These are phyloP conservation scores for Acronicta leporina DNA, from an alignment of 2,888 invertebrate species.

Conservation along the genomic window DNA sequence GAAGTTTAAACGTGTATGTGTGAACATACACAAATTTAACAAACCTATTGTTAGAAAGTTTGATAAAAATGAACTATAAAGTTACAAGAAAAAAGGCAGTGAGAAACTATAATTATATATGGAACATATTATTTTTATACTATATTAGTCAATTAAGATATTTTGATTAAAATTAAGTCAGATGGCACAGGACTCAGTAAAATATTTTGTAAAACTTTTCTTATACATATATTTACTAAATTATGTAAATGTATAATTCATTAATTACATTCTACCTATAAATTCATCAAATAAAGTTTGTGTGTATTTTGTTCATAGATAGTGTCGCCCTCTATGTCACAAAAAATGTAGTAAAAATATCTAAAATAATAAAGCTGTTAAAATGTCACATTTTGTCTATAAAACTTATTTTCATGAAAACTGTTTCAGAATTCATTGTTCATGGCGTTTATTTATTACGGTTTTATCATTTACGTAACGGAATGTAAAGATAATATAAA, in stretches of 20 bases:
- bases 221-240: constrained; percentile 27
- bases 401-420: not conserved
- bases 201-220: constrained; percentile 12
- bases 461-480: constrained; percentile 3
- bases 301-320: constrained; percentile 20
- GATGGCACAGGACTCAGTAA: constrained; percentile 34
- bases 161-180: constrained; percentile 32
- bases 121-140: constrained; percentile 10
- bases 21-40: too few species aligned
- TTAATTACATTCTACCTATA: not conserved
- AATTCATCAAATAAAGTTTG: constrained; percentile 8
- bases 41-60: constrained; percentile 7
- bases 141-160: constrained; percentile 10
- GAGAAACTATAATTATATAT: constrained; percentile 12
- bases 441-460: constrained; percentile 14
- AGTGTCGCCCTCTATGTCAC: constrained; percentile 13
- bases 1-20: too few species aligned
- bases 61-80: not conserved
- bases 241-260: constrained; percentile 24
- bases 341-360: constrained; percentile 12
- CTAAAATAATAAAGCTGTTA: constrained; percentile 34
- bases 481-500: not conserved
- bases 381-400: constrained; percentile 21
- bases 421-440: not conserved
- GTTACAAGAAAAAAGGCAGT: constrained; percentile 38